Evolutionary conservation across 23 tunicate species (phyloP).

Genomic region (Aplidium turbinatum): DNA sequence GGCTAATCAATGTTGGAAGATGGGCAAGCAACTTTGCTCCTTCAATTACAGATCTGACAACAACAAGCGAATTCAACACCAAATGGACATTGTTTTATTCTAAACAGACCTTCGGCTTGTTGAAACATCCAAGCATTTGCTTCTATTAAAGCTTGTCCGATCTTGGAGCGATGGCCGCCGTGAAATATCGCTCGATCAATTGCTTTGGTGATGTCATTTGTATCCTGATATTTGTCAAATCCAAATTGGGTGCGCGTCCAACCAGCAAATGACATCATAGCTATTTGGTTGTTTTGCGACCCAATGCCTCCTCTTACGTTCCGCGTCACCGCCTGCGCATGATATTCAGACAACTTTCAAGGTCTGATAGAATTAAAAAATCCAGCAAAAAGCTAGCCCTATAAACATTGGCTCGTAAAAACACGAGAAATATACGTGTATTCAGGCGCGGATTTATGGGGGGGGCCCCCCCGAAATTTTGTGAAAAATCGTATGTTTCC

Average conservation of each 20-base stretch:
- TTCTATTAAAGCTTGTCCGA: slow-evolving; percentile 68
- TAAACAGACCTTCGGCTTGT: slow-evolving; percentile 69
- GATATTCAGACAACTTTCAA: background rate
- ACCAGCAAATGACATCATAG: slow-evolving; percentile 90
- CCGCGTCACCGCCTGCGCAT: slow-evolving; percentile 58
- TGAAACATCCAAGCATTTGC: slow-evolving; percentile 90
- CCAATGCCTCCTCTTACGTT: slow-evolving; percentile 76
- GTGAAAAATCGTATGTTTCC: no score
- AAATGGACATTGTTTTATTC: no score
- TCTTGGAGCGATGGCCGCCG: slow-evolving; percentile 89
- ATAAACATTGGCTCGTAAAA: no score
- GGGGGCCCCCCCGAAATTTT: no score
- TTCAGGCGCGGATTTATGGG: no score
- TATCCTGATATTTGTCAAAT: slow-evolving; percentile 51
- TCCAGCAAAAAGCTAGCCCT: no score
- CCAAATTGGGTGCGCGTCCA: slow-evolving; percentile 62
- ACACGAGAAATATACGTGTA: no score
- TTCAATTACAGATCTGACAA: no score
- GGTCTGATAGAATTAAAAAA: background rate
- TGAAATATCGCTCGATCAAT: slow-evolving; percentile 49
- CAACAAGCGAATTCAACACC: no score
- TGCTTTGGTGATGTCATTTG: slow-evolving; percentile 43
- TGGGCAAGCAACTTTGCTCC: no score
- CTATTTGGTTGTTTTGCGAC: slow-evolving; percentile 57
- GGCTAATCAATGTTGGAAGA: no score